Evolutionary conservation across 2,113 vertebrate species (phyloP).

Genomic region (Colaptes auratus): DNA sequence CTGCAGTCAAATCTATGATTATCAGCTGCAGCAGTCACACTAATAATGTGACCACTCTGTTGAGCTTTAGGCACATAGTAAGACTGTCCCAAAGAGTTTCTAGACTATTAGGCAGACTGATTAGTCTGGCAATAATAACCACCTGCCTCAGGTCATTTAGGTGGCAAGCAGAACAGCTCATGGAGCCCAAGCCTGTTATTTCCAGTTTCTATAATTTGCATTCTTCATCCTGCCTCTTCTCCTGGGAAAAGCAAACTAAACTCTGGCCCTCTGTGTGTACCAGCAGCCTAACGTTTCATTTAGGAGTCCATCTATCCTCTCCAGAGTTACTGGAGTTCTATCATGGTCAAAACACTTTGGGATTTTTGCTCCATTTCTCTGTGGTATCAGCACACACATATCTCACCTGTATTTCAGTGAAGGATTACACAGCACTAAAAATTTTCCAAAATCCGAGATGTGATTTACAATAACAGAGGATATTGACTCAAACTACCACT

Average conservation of each 20-base stretch:
- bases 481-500: background rate
- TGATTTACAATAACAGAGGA: background rate
- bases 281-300: background rate
- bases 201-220: background rate
- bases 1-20: background rate
- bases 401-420: background rate
- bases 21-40: background rate
- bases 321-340: background rate
- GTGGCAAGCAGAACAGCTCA: background rate
- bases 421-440: background rate
- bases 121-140: background rate
- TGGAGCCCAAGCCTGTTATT: background rate
- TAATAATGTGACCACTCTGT: background rate
- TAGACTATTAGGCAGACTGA: background rate
- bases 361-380: background rate
- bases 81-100: background rate
- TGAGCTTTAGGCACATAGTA: background rate
- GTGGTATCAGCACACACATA: background rate
- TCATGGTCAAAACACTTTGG: background rate
- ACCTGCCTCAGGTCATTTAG: background rate
- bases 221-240: background rate
- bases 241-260: background rate
- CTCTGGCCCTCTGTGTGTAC: background rate
- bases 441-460: background rate
- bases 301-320: background rate